Conservation (phyloP, 2,113 vertebrate species). For the Oophaga pumilio region DNA sequence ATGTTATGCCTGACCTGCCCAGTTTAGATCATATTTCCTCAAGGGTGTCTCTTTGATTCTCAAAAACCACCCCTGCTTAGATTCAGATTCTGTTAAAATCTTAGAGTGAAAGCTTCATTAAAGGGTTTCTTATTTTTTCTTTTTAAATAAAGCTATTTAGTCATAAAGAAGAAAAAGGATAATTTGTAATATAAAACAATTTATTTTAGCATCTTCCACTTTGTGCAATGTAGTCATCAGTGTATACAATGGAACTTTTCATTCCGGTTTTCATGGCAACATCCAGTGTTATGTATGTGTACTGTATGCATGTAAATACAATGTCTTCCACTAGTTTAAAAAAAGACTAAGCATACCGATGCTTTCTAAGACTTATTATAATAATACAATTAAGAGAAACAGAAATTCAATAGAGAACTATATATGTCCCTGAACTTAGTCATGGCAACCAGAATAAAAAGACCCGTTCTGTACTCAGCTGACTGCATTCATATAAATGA, state of each 20-base stretch:
- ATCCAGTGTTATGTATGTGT: not conserved
- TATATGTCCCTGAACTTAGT: not conserved
- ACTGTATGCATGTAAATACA: not conserved
- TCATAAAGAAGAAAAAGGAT: not conserved
- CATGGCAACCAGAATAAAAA: not conserved
- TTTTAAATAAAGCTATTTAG: no score
- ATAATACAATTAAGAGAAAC: no score
- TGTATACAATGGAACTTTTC: not conserved
- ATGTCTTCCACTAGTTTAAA: not conserved
- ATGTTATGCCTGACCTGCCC: not conserved
- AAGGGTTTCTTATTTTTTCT: no score
- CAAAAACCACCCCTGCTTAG: not conserved
- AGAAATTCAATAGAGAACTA: no score
- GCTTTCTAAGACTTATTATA: no score
- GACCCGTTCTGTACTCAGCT: not conserved
- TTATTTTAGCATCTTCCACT: not conserved
- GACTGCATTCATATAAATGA: not conserved
- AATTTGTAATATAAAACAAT: not conserved
- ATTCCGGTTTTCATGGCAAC: slow-evolving; percentile 7
- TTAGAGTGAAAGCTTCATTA: not conserved
- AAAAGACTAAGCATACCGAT: not conserved
- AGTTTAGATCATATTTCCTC: not conserved
- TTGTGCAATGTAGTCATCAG: not conserved
- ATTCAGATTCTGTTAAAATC: not conserved
- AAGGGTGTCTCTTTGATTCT: not conserved